phyloP scores from a whole-genome alignment of 2,113 vertebrate genomes.

The Oxyura jamaicensis region DNA sequence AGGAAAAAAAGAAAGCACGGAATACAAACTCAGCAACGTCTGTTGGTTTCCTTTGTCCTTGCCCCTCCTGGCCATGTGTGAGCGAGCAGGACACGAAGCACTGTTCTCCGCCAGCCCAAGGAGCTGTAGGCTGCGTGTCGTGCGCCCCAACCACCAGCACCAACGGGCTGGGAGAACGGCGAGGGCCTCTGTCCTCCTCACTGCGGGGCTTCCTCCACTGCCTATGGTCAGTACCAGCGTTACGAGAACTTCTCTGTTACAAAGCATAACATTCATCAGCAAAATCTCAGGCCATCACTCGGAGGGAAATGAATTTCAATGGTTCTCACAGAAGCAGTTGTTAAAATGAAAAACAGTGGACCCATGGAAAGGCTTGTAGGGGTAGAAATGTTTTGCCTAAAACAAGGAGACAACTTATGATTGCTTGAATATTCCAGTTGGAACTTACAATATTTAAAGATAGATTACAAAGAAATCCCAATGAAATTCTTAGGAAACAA shows the following conservation, averaged over 20 bases:
- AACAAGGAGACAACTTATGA: neutral
- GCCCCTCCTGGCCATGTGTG: neutral
- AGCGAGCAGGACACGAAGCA: too few species aligned
- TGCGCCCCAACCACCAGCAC: too few species aligned
- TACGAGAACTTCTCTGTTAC: fast-evolving
- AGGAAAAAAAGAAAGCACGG: neutral
- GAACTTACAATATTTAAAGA: neutral
- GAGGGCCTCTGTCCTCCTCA: too few species aligned
- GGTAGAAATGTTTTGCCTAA: neutral
- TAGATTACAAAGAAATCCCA: neutral
- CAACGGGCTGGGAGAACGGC: too few species aligned
- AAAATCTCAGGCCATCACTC: neutral
- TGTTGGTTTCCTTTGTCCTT: neutral
- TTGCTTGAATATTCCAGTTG: neutral
- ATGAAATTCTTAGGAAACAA: neutral
- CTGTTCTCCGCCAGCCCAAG: too few species aligned
- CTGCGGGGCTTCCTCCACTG: neutral
- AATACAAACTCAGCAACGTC: neutral
- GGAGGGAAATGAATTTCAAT: fast-evolving
- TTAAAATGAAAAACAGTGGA: neutral
- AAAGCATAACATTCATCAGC: fast-evolving
- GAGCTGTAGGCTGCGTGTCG: too few species aligned
- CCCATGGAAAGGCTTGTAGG: fast-evolving
- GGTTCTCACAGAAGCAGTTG: neutral
- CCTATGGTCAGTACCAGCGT: fast-evolving